These are phyloP conservation scores for Drosophila repleta DNA, from an alignment of 1,140 invertebrate genomes.

Conservation along the genomic window DNA sequence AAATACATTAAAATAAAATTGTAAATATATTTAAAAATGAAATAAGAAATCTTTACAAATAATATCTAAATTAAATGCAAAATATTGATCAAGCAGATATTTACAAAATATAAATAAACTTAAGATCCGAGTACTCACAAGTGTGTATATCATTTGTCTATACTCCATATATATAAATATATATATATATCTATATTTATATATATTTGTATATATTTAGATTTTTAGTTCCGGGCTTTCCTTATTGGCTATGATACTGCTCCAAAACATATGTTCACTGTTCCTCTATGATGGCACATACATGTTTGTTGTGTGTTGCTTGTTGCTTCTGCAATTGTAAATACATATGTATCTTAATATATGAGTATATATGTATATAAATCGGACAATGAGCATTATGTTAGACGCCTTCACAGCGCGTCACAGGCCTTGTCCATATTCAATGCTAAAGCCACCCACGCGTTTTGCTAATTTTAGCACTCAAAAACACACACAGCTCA, in stretches of 20 bases:
- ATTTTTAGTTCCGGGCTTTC: slow-evolving; percentile 30
- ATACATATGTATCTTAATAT: slow-evolving; percentile 11
- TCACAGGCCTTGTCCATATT: slow-evolving; percentile 70
- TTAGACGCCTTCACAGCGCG: slow-evolving; percentile 47
- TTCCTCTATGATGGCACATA: slow-evolving; percentile 71
- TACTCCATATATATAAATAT: slow-evolving; percentile 45
- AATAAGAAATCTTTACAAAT: too few relatives aligned
- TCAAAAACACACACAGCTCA: slow-evolving; percentile 24
- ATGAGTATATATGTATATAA: slow-evolving; percentile 4
- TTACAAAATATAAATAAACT: neutral
- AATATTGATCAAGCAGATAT: too few relatives aligned
- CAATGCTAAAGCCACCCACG: slow-evolving; percentile 72
- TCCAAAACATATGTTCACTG: slow-evolving; percentile 38
- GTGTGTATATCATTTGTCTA: slow-evolving; percentile 50
- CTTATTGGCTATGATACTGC: slow-evolving; percentile 76
- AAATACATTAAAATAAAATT: too few relatives aligned
- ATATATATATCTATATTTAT: slow-evolving; percentile 30
- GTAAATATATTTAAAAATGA: too few relatives aligned
- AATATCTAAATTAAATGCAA: too few relatives aligned
- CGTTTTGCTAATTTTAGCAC: slow-evolving; percentile 70
- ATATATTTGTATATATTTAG: slow-evolving; percentile 25
- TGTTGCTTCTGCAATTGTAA: slow-evolving; percentile 39
- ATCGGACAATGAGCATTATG: slow-evolving; percentile 56
- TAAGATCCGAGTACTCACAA: slow-evolving; percentile 8
- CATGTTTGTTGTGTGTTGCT: slow-evolving; percentile 60